Evolutionary conservation across 2,888 invertebrate species (phyloP).

Genomic region (Teleogryllus oceanicus): DNA sequence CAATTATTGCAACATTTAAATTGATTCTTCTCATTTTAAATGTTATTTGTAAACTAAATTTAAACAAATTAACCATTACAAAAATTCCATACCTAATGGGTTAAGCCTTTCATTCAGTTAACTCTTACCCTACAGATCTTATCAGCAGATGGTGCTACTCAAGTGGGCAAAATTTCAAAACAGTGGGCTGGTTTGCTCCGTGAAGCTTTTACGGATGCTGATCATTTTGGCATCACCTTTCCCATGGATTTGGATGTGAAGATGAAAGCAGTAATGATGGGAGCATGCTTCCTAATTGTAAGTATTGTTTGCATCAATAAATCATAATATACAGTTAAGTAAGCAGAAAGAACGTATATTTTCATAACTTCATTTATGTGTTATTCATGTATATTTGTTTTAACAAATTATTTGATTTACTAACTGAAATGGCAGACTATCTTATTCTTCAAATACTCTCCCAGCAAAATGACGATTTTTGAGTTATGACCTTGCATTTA

Average conservation of each 20-base stretch:
- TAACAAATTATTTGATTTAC: too few species aligned
- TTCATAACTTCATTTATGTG: not conserved
- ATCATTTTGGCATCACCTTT: conserved; percentile 87
- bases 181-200: conserved; percentile 82
- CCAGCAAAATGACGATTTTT: too few species aligned
- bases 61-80: too few species aligned
- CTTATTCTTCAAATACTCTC: too few species aligned
- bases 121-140: conserved; percentile 56
- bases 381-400: too few species aligned
- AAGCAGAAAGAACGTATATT: not conserved
- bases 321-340: not conserved
- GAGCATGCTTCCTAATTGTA: conserved; percentile 77
- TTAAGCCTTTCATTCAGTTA: too few species aligned
- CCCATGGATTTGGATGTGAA: conserved; percentile 84
- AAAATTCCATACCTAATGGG: too few species aligned
- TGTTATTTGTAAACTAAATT: too few species aligned
- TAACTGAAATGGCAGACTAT: too few species aligned
- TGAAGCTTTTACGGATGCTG: conserved; percentile 81
- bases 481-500: too few species aligned
- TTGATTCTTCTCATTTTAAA: too few species aligned
- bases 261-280: conserved; percentile 75
- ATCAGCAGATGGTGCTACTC: conserved; percentile 68
- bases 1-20: too few species aligned
- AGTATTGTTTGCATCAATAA: conserved; percentile 46
- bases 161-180: conserved; percentile 84